Evolutionary conservation across 2,113 vertebrate species (phyloP).

Genomic region (Psettodes erumei): DNA sequence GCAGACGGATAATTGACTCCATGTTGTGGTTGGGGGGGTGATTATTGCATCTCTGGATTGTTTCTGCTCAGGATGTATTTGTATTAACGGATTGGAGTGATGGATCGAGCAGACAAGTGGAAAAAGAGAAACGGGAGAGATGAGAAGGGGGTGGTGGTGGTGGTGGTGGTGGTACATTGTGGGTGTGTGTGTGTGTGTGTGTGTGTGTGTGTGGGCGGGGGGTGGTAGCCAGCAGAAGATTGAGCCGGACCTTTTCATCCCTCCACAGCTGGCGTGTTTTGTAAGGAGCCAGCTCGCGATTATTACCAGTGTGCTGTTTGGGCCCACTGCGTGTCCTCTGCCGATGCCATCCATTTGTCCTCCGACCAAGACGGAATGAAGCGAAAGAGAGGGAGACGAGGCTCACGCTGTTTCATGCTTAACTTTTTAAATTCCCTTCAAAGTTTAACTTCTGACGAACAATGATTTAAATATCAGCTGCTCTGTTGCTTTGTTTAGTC

Average conservation of each 20-base stretch:
- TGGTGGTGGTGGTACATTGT: no score
- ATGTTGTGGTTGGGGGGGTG: constrained; percentile 41
- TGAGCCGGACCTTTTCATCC: constrained; percentile 56
- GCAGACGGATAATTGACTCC: constrained; percentile 59
- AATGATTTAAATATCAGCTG: background rate
- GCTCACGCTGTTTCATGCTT: background rate
- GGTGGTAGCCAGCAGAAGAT: constrained; percentile 33
- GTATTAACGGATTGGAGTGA: constrained; percentile 14
- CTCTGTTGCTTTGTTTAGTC: background rate
- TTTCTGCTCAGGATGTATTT: constrained; percentile 32
- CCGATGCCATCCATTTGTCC: constrained; percentile 36
- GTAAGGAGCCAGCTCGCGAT: constrained; percentile 62
- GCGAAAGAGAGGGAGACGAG: background rate
- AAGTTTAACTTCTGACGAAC: background rate
- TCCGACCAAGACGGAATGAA: constrained; percentile 24
- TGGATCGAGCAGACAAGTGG: constrained; percentile 11
- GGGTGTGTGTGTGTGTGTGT: no score
- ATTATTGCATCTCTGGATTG: constrained; percentile 54
- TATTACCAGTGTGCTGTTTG: constrained; percentile 48
- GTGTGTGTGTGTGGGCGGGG: background rate
- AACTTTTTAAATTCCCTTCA: background rate
- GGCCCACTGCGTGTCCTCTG: constrained; percentile 50
- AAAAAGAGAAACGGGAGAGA: constrained; percentile 17
- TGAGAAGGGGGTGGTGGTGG: background rate
- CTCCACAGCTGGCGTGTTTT: constrained; percentile 51